Percentiles rank a stretch among this genome's conserved stretches.
phyloP scores from a whole-genome alignment of 2,113 vertebrate species.

The Otolemur garnettii region DNA sequence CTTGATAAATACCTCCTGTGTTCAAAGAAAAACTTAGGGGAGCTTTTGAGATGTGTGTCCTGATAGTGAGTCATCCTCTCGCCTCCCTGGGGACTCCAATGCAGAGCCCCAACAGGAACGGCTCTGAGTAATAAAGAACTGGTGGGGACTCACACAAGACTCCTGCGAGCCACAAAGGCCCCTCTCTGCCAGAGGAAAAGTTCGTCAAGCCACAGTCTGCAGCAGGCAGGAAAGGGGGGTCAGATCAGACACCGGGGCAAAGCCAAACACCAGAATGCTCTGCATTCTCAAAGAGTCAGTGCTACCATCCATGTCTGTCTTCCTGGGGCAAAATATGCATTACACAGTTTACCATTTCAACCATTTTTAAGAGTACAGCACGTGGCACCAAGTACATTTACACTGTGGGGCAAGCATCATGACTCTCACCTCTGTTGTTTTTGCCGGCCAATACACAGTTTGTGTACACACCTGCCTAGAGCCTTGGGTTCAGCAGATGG shows the following conservation, averaged over 20 bases:
- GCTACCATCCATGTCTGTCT: no score
- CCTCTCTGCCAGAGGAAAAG: background rate
- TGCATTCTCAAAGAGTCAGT: background rate
- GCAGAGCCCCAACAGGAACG: background rate
- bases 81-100: background rate
- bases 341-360: no score
- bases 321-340: background rate
- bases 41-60: background rate
- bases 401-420: no score
- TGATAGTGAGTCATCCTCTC: background rate
- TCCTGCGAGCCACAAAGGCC: background rate
- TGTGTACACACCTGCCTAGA: rapidly evolving
- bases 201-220: background rate
- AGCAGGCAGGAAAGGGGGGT: rapidly evolving
- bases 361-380: background rate
- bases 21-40: background rate
- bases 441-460: no score
- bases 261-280: rapidly evolving
- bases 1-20: constrained; percentile 35
- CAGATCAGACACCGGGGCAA: background rate
- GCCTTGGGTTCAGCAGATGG: background rate
- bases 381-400: rapidly evolving
- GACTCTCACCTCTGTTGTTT: background rate
- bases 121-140: background rate
- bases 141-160: background rate